A percentile compares a stretch with the other conserved stretches of the same genome.
Evolutionary conservation across 2,888 invertebrate genomes (phyloP).

Genomic region (Atethmia centrago): DNA sequence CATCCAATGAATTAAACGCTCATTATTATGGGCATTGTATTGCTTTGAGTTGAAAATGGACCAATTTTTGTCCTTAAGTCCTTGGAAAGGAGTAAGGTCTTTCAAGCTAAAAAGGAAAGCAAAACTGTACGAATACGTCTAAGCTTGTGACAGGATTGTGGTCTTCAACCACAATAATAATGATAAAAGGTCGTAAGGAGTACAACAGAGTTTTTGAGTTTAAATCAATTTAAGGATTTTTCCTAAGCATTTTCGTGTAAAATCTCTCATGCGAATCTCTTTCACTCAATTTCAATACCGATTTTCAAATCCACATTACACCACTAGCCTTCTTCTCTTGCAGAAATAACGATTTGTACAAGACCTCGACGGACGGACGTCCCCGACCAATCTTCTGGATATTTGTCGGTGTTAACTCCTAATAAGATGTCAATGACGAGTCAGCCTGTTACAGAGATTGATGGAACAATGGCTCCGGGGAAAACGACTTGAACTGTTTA

Average conservation of each 20-base stretch:
- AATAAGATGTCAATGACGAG: slow-evolving; percentile 75
- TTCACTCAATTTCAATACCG: not conserved
- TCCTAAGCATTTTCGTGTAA: not conserved
- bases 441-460: slow-evolving; percentile 70
- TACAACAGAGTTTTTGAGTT: not conserved
- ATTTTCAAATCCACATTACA: not conserved
- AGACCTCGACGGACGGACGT: slow-evolving; percentile 8
- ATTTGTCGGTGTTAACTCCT: slow-evolving; percentile 68
- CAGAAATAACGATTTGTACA: slow-evolving; percentile 19
- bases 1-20: not conserved
- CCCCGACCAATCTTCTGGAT: slow-evolving; percentile 46
- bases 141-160: not conserved
- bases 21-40: not conserved
- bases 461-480: slow-evolving; percentile 65
- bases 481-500: slow-evolving; percentile 42
- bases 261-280: not conserved
- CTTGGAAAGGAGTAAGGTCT: not conserved
- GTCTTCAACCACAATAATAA: not conserved
- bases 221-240: not conserved
- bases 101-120: not conserved
- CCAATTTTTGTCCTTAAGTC: not conserved
- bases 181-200: not conserved
- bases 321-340: not conserved
- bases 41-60: not conserved
- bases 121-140: not conserved